A percentile compares a stretch with the other conserved stretches of the same genome.
phyloP scores from a whole-genome alignment of 2,888 invertebrate genomes.

The Diplolepis rosae region DNA sequence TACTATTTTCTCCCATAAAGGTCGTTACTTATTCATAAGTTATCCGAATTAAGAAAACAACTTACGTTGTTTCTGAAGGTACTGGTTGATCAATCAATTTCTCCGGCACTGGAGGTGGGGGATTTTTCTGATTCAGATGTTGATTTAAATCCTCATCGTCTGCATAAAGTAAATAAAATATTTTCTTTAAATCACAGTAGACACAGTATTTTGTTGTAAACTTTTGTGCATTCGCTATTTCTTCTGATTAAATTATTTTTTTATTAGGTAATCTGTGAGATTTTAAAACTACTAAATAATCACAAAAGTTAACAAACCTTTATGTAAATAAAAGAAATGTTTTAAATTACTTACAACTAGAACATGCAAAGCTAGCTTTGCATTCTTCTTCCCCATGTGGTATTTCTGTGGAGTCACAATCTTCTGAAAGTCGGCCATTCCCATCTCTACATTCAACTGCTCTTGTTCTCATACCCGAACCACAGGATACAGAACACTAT shows the following conservation, averaged over 20 bases:
- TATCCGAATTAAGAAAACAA: conserved; percentile 57
- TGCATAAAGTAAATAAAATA: conserved; percentile 20
- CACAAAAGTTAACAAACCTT: too few relatives aligned
- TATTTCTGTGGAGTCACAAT: conserved; percentile 81
- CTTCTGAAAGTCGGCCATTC: conserved; percentile 65
- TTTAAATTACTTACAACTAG: conserved; percentile 68
- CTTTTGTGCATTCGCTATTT: too few relatives aligned
- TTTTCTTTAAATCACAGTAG: background rate
- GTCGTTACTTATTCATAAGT: too few relatives aligned
- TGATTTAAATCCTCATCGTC: conserved; percentile 65
- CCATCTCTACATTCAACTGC: conserved; percentile 85
- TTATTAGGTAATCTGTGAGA: too few relatives aligned
- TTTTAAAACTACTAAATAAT: too few relatives aligned
- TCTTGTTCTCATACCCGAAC: conserved; percentile 88
- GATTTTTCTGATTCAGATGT: conserved; percentile 79
- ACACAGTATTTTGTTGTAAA: too few relatives aligned
- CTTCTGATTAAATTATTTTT: too few relatives aligned
- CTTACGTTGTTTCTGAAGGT: conserved; percentile 88
- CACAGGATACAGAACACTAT: conserved; percentile 95
- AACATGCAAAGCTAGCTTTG: conserved; percentile 81
- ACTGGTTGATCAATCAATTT: conserved; percentile 82
- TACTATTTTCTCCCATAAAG: too few relatives aligned
- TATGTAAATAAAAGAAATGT: too few relatives aligned
- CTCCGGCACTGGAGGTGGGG: conserved; percentile 80
- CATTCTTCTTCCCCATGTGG: conserved; percentile 84